These are phyloP conservation scores for Falco berigora DNA, from an alignment of 2,797 vertebrate genomes.

Conservation along the genomic window DNA sequence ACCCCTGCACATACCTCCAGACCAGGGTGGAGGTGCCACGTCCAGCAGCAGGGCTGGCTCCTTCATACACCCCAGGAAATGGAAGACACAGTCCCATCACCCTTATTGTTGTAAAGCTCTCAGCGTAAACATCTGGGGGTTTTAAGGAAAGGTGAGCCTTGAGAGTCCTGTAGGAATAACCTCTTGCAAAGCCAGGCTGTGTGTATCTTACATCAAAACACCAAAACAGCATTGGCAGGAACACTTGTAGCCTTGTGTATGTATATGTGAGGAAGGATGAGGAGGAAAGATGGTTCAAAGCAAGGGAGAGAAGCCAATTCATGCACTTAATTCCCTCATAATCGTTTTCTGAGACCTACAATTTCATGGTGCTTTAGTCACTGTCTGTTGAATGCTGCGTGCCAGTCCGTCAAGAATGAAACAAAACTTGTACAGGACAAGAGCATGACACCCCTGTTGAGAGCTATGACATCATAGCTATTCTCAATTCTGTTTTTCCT, in stretches of 20 bases:
- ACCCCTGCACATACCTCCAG: fast-evolving
- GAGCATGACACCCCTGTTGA: background rate
- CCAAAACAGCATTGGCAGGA: background rate
- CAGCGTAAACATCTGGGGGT: background rate
- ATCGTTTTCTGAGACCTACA: background rate
- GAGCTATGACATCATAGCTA: background rate
- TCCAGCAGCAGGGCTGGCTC: background rate
- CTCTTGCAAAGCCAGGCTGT: background rate
- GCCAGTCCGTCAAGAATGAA: background rate
- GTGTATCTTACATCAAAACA: background rate
- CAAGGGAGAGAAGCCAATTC: background rate
- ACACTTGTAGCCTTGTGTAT: background rate
- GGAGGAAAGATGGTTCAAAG: background rate
- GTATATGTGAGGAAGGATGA: background rate
- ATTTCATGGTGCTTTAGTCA: background rate
- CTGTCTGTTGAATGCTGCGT: background rate
- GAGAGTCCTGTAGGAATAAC: background rate
- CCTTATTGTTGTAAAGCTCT: background rate
- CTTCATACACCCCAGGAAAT: background rate
- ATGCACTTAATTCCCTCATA: background rate
- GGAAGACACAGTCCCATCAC: background rate
- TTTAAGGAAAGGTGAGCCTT: background rate
- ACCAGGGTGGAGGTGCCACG: fast-evolving
- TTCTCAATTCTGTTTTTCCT: background rate
- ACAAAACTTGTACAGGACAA: background rate